phyloP scores from a whole-genome alignment of 2,113 vertebrate species.

The Gallinago media region DNA sequence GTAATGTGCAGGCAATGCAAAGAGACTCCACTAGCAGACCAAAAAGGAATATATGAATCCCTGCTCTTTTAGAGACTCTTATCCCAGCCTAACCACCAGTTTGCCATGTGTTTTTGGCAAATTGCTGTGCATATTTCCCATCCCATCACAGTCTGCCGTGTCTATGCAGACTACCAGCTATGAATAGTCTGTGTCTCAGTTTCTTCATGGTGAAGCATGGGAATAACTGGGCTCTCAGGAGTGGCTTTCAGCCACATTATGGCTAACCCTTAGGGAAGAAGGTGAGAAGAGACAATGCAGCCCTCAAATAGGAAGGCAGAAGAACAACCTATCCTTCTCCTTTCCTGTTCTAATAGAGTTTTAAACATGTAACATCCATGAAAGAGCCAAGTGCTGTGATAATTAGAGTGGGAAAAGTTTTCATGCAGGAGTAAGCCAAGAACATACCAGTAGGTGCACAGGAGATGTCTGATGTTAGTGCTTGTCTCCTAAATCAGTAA shows the following conservation, averaged over 20 bases:
- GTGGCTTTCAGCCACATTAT: not conserved
- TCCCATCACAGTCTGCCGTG: not conserved
- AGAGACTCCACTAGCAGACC: not conserved
- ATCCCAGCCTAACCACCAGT: not conserved
- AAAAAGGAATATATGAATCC: not conserved
- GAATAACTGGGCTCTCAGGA: not conserved
- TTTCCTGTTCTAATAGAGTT: not conserved
- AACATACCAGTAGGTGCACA: not conserved
- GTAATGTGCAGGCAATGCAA: not conserved
- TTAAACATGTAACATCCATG: not conserved
- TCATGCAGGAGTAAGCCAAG: not conserved
- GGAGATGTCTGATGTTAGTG: not conserved
- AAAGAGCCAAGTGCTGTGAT: not conserved
- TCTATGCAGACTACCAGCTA: not conserved
- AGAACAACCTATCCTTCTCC: not conserved
- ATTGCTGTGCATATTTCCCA: not conserved
- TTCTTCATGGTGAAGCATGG: not conserved
- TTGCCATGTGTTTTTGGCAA: not conserved
- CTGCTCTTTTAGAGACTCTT: not conserved
- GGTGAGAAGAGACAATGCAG: not conserved
- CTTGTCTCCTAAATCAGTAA: not conserved
- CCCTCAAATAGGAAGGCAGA: not conserved
- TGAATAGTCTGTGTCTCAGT: not conserved
- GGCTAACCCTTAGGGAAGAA: not conserved
- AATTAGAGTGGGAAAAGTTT: not conserved